phyloP scores from a whole-genome alignment of 1,140 invertebrate species.

The Plectus sambesii region DNA sequence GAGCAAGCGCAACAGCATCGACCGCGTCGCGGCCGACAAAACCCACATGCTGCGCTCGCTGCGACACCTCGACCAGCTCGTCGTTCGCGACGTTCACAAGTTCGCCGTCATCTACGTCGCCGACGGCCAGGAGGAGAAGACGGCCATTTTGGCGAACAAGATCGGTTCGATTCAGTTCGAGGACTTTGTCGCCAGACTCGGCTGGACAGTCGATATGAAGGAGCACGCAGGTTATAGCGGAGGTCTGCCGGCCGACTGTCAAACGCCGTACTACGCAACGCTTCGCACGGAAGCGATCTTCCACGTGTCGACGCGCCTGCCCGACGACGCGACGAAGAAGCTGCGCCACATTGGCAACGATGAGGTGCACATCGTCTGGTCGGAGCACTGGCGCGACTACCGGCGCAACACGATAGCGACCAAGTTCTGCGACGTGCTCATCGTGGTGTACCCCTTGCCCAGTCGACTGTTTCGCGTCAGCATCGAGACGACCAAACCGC shows the following conservation, averaged over 20 bases:
- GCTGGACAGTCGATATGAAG: conserved; percentile 80
- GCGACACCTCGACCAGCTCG: conserved; percentile 35
- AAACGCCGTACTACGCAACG: conserved; percentile 89
- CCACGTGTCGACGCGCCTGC: conserved; percentile 95
- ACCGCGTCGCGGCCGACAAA: conserved; percentile 2
- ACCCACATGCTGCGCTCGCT: conserved; percentile 33
- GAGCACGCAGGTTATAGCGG: conserved; percentile 90
- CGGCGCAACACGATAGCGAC: conserved; percentile 91
- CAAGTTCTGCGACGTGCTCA: conserved; percentile 96
- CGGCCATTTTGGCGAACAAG: conserved; percentile 35
- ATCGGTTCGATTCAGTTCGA: conserved; percentile 33
- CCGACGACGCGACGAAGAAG: conserved; percentile 48
- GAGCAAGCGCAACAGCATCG: conserved; percentile 4
- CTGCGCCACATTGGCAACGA: conserved; percentile 60
- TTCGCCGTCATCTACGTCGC: conserved; percentile 92
- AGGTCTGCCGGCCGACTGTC: conserved; percentile 79
- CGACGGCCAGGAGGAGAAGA: conserved; percentile 68
- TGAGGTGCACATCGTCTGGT: conserved; percentile 98
- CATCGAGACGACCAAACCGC: conserved; percentile 51
- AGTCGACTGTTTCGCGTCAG: conserved; percentile 30
- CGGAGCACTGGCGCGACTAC: conserved; percentile 87
- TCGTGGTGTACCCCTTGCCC: conserved; percentile 80
- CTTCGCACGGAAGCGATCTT: conserved; percentile 78
- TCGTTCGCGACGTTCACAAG: conserved; percentile 87
- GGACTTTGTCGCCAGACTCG: conserved; percentile 79